A percentile compares a stretch with the other conserved stretches of the same genome.
Conservation (phyloP, 2,113 vertebrate genomes). For the Zootoca vivipara region DNA sequence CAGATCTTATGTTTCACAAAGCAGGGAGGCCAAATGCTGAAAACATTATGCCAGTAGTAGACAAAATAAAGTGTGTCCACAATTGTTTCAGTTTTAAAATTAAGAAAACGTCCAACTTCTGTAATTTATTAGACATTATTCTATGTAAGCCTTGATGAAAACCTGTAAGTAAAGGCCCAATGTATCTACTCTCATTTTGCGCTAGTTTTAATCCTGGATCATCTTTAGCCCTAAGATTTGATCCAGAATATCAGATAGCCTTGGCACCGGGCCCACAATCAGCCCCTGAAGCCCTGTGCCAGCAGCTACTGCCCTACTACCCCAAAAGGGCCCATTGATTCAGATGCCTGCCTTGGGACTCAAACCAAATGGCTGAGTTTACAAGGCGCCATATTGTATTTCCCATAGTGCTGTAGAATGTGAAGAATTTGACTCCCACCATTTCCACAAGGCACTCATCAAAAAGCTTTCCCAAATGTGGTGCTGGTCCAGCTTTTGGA, state of each 20-base stretch:
- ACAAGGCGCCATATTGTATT: too few species aligned
- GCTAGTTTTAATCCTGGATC: neutral
- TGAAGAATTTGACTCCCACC: neutral
- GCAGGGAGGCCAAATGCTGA: neutral
- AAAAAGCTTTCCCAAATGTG: too few species aligned
- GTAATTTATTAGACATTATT: neutral
- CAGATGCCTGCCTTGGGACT: too few species aligned
- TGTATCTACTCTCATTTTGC: neutral
- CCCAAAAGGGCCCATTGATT: neutral
- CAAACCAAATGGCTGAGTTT: neutral
- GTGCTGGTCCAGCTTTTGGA: too few species aligned
- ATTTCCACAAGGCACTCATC: neutral
- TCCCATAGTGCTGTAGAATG: neutral
- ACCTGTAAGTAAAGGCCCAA: neutral
- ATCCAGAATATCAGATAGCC: neutral
- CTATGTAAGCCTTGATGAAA: neutral
- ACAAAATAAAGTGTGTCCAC: neutral
- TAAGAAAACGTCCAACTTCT: neutral
- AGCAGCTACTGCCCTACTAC: neutral
- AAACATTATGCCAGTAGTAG: neutral
- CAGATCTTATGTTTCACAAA: neutral
- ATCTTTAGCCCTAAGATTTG: neutral
- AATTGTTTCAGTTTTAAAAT: neutral
- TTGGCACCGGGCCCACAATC: neutral
- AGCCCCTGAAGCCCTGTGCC: neutral